Percentiles rank a stretch among this genome's conserved stretches.
Evolutionary conservation across 2,797 vertebrate genomes (phyloP).

Genomic region (Halcyon leucocephala): DNA sequence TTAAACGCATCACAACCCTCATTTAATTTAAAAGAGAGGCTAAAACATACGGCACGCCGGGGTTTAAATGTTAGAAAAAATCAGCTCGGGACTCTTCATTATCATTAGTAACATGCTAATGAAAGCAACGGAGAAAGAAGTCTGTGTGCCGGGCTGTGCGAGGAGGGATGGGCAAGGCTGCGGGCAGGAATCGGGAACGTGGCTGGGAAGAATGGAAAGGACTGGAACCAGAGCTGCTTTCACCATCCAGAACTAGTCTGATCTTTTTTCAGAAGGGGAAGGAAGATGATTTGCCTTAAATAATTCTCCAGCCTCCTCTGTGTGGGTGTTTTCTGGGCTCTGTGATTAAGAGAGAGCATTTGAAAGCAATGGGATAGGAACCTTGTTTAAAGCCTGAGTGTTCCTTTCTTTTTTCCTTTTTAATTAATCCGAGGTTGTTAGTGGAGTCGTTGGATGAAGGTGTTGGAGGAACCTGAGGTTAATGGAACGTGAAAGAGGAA

Average conservation of each 20-base stretch:
- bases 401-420: conserved; percentile 6
- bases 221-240: not conserved
- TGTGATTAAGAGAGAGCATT: conserved; percentile 39
- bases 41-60: not conserved
- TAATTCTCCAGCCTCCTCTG: conserved; percentile 41
- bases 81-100: not conserved
- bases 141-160: not conserved
- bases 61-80: not conserved
- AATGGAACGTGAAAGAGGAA: conserved; percentile 55
- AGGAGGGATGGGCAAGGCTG: not conserved
- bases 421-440: conserved; percentile 59
- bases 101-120: not conserved
- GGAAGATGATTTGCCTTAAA: conserved; percentile 57
- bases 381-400: not conserved
- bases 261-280: conserved; percentile 22
- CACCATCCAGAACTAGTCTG: not conserved
- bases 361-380: conserved; percentile 45
- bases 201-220: not conserved
- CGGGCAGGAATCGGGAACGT: not conserved
- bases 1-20: conserved; percentile 21
- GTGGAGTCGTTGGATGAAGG: conserved; percentile 13
- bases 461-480: conserved; percentile 51
- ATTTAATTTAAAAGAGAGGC: conserved; percentile 23
- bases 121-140: not conserved
- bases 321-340: conserved; percentile 61